Conservation (phyloP, 2,113 vertebrate species). For the Urocitellus parryii region DNA sequence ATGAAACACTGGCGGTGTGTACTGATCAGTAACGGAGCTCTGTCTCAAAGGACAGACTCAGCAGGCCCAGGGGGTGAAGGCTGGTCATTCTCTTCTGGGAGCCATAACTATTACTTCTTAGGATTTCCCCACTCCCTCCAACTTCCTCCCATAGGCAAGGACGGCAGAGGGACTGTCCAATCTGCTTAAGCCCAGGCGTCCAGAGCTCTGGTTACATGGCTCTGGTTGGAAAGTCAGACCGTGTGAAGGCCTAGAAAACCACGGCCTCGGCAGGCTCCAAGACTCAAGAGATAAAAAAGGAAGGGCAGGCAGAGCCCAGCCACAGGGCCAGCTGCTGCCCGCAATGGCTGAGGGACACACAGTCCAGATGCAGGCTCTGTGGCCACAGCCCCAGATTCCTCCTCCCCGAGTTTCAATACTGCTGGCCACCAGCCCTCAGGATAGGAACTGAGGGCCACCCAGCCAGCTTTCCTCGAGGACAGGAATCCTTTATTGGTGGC, state of each 20-base stretch:
- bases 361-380: neutral
- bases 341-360: neutral
- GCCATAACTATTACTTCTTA: neutral
- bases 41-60: neutral
- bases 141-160: neutral
- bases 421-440: neutral
- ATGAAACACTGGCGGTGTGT: neutral
- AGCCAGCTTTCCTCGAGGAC: neutral
- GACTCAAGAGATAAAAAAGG: neutral
- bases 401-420: neutral
- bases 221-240: neutral
- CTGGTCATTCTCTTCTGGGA: neutral
- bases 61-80: neutral
- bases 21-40: neutral
- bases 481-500: neutral
- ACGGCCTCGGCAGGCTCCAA: neutral
- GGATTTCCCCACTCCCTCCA: neutral
- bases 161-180: neutral
- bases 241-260: neutral
- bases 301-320: neutral
- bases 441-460: neutral
- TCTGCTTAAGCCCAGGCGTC: neutral
- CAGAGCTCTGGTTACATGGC: accelerated
- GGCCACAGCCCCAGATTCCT: neutral
- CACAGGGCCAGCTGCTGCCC: accelerated